Conservation (phyloP, 2,113 vertebrate species). For the Campylomormyrus tamandua region DNA sequence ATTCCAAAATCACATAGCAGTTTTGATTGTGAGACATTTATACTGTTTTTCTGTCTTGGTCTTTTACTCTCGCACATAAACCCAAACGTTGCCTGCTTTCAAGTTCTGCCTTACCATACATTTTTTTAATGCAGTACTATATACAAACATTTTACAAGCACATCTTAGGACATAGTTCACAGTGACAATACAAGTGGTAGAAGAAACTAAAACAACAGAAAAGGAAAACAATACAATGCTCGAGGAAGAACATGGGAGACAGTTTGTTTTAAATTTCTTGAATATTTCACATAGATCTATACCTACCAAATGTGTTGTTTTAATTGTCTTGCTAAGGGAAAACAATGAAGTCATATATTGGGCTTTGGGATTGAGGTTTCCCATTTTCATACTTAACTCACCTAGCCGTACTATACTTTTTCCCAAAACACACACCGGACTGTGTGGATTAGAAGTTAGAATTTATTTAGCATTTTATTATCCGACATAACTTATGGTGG, state of each 20-base stretch:
- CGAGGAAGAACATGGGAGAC: no score
- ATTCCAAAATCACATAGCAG: neutral
- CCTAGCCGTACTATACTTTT: neutral
- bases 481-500: neutral
- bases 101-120: neutral
- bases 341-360: neutral
- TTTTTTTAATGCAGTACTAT: no score
- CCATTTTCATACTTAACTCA: neutral
- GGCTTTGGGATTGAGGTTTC: neutral
- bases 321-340: neutral
- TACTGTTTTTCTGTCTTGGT: neutral
- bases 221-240: no score
- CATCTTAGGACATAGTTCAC: no score
- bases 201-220: no score
- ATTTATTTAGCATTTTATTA: neutral
- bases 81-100: neutral
- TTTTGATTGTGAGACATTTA: neutral
- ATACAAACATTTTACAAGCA: no score
- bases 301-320: neutral
- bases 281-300: neutral
- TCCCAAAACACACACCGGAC: neutral
- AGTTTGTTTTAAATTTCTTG: no score
- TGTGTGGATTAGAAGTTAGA: neutral
- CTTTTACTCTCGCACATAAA: neutral
- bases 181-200: no score